phyloP scores from a whole-genome alignment of 2,113 vertebrate genomes.

The Fulica atra region DNA sequence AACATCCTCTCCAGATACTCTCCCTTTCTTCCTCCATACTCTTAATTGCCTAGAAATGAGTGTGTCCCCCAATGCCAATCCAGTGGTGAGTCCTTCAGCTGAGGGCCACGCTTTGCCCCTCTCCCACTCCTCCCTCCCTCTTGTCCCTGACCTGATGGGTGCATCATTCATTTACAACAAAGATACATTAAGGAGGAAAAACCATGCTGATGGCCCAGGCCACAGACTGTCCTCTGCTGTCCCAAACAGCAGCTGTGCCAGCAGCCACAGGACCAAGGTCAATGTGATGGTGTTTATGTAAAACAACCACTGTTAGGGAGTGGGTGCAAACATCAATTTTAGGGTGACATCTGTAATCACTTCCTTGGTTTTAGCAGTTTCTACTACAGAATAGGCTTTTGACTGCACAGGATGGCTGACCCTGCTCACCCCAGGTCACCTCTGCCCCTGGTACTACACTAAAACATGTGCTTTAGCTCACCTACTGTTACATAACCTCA shows the following conservation, averaged over 20 bases:
- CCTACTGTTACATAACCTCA: background rate
- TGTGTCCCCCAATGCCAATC: background rate
- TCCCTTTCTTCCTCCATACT: background rate
- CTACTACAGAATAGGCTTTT: fast-evolving
- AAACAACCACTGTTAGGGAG: background rate
- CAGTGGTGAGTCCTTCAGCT: fast-evolving
- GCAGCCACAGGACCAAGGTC: background rate
- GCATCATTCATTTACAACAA: background rate
- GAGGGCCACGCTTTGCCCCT: fast-evolving
- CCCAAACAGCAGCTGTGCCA: background rate
- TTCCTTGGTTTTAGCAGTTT: background rate
- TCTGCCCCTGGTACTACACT: background rate
- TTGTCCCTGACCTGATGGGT: fast-evolving
- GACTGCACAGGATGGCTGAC: background rate
- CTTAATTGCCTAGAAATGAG: background rate
- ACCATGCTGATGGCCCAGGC: background rate
- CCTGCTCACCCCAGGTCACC: background rate
- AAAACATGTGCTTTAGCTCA: background rate
- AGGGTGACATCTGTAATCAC: background rate
- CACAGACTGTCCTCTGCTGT: background rate
- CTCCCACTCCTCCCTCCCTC: background rate
- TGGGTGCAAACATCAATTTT: background rate
- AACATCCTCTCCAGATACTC: background rate
- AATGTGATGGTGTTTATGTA: background rate
- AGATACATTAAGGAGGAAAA: background rate